Conservation (phyloP, 2,113 vertebrate genomes). For the Zonotrichia leucophrys region DNA sequence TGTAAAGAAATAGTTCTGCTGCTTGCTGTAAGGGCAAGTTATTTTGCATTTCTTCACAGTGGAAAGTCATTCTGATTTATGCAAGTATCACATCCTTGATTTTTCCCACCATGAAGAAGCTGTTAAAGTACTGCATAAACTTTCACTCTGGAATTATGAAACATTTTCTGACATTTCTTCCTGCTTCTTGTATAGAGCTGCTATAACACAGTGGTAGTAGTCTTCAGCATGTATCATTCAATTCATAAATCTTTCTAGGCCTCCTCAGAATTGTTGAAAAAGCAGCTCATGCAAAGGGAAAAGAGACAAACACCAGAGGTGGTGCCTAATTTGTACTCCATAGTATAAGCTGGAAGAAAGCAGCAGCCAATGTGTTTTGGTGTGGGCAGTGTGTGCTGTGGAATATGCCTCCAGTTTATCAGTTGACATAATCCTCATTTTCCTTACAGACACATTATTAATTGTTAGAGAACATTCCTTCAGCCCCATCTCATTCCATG, state of each 20-base stretch:
- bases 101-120: background rate
- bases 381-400: background rate
- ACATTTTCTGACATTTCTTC: background rate
- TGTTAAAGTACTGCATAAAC: background rate
- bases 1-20: slow-evolving; percentile 54
- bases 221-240: background rate
- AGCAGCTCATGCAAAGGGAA: background rate
- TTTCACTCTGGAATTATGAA: background rate
- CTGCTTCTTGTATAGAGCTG: background rate
- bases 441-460: slow-evolving; percentile 16
- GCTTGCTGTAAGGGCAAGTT: slow-evolving; percentile 40
- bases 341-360: background rate
- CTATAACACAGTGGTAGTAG: background rate
- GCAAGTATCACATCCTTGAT: slow-evolving; percentile 20
- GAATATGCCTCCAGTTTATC: slow-evolving; percentile 18
- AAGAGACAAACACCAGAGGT: background rate
- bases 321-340: background rate
- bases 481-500: background rate
- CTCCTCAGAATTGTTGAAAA: background rate
- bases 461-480: slow-evolving; percentile 7
- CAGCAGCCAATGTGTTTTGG: background rate
- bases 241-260: background rate
- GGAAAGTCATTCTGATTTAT: slow-evolving; percentile 46
- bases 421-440: slow-evolving; percentile 5
- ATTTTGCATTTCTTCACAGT: slow-evolving; percentile 61